Evolutionary conservation across 2,113 vertebrate genomes (phyloP).

Genomic region (Neotragus moschatus): DNA sequence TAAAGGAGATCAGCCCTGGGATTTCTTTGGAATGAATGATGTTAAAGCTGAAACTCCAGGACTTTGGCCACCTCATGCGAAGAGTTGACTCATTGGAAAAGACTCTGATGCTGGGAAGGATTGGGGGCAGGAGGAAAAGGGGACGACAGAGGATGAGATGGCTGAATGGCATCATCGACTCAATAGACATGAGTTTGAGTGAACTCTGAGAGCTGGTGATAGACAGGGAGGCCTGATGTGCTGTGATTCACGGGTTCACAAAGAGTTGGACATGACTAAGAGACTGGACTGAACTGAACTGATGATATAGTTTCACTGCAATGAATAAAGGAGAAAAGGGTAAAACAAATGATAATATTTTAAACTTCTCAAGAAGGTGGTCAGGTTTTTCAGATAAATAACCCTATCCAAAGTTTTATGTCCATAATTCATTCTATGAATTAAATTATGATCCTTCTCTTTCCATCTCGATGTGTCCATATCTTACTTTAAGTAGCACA

Average conservation of each 20-base stretch:
- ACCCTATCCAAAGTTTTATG: background rate
- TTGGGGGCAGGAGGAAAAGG: no score
- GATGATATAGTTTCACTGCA: background rate
- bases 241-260: rapidly evolving
- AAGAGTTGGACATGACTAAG: no score
- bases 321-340: background rate
- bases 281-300: no score
- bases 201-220: no score
- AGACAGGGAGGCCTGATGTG: no score
- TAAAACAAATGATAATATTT: background rate
- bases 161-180: no score
- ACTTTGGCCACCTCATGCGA: no score
- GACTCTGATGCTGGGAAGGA: no score
- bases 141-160: no score
- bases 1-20: rapidly evolving
- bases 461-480: background rate
- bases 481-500: background rate
- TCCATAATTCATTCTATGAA: background rate
- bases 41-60: no score
- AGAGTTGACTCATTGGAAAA: no score
- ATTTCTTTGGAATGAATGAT: rapidly evolving
- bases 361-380: background rate
- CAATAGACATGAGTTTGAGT: no score
- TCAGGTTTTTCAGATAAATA: background rate
- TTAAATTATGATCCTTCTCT: background rate